These are phyloP conservation scores for Lumbricus terrestris DNA, from an alignment of 2,888 invertebrate genomes.

Conservation along the genomic window DNA sequence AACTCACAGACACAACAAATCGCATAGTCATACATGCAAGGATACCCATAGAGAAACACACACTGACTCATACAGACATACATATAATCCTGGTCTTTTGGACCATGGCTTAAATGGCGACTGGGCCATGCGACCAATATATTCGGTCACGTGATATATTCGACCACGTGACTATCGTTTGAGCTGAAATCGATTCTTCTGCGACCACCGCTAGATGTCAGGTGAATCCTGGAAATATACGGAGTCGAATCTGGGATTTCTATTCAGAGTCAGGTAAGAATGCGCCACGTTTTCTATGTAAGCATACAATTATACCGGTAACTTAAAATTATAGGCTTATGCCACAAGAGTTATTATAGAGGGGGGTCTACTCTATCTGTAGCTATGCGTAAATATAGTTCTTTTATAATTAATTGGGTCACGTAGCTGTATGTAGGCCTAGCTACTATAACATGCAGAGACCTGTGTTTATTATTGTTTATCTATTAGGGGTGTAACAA, in stretches of 20 bases:
- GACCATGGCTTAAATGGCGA: neutral
- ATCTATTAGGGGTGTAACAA: too few relatives aligned
- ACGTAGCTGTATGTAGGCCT: too few relatives aligned
- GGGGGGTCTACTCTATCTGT: too few relatives aligned
- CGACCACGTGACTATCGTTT: neutral
- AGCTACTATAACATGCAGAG: too few relatives aligned
- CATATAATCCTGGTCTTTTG: too few relatives aligned
- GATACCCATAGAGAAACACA: neutral
- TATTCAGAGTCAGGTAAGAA: neutral
- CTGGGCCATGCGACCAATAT: neutral
- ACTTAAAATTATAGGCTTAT: too few relatives aligned
- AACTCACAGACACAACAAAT: neutral
- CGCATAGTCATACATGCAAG: neutral
- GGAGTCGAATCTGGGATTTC: neutral
- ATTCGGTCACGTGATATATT: neutral
- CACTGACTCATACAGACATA: neutral
- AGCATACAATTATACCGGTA: too few relatives aligned
- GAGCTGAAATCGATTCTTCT: neutral
- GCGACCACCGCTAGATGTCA: neutral
- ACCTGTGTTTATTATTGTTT: too few relatives aligned
- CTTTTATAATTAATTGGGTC: too few relatives aligned
- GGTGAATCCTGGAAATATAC: neutral
- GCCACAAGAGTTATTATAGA: too few relatives aligned
- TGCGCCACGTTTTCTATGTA: neutral
- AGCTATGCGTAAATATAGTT: too few relatives aligned